Evolutionary conservation across 2,113 vertebrate species (phyloP).

Genomic region (Oenanthe melanoleuca): DNA sequence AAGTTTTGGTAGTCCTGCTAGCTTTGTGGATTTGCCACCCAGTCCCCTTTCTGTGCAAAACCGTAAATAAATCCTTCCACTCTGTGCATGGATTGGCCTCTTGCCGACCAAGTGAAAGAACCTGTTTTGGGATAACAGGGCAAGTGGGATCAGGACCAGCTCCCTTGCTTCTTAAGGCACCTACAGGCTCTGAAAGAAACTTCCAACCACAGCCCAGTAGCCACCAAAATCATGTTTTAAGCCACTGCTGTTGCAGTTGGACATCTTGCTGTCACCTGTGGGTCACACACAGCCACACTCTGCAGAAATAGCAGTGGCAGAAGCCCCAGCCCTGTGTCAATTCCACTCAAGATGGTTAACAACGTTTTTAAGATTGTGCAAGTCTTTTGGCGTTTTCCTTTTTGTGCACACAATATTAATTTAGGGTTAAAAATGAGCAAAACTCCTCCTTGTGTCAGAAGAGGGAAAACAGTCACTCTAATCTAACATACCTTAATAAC

Average conservation of each 20-base stretch:
- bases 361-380: background rate
- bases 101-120: background rate
- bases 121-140: background rate
- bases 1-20: background rate
- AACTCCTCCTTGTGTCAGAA: background rate
- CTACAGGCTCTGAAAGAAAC: background rate
- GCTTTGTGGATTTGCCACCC: background rate
- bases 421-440: background rate
- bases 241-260: background rate
- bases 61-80: background rate
- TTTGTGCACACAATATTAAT: background rate
- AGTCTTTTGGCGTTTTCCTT: fast-evolving
- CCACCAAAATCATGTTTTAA: fast-evolving
- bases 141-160: background rate
- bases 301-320: background rate
- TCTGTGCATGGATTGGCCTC: background rate
- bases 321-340: background rate
- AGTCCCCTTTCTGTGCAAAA: background rate
- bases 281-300: fast-evolving
- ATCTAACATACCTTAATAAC: background rate
- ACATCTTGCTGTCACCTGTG: background rate
- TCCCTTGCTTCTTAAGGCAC: background rate
- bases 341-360: background rate
- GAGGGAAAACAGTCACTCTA: background rate
- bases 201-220: background rate